Evolutionary conservation across 1,140 invertebrate genomes (phyloP).

Genomic region (Battus philenor): DNA sequence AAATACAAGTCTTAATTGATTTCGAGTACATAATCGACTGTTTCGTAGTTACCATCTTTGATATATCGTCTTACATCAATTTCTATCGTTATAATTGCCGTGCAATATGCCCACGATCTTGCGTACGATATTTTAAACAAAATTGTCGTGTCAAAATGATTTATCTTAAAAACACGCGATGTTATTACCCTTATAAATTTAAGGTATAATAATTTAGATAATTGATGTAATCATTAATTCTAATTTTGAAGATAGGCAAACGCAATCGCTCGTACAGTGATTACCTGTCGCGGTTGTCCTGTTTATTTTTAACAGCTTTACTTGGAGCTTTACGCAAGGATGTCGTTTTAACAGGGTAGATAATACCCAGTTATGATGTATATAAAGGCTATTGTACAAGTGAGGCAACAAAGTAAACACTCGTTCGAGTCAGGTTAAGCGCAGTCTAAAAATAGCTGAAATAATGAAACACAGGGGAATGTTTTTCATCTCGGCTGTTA

Average conservation of each 20-base stretch:
- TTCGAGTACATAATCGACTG: slow-evolving; percentile 49
- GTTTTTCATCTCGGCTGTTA: slow-evolving; percentile 71
- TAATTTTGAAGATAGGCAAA: no score
- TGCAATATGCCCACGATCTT: slow-evolving; percentile 31
- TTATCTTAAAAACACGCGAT: slow-evolving; percentile 19
- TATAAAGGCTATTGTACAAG: slow-evolving; percentile 64
- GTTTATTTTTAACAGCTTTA: no score
- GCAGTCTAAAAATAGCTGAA: slow-evolving; percentile 69
- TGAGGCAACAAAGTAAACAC: slow-evolving; percentile 63
- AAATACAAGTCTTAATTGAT: slow-evolving; percentile 70
- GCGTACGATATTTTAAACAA: slow-evolving; percentile 33
- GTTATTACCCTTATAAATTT: slow-evolving; percentile 15
- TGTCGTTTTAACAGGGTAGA: no score
- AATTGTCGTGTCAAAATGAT: slow-evolving; percentile 44
- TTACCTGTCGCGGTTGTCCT: no score
- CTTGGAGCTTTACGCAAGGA: no score
- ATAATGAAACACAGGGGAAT: slow-evolving; percentile 73
- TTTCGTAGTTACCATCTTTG: slow-evolving; percentile 51
- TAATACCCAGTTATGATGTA: slow-evolving; percentile 30
- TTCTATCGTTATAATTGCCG: slow-evolving; percentile 49
- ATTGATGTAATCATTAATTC: no score
- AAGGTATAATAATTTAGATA: no score
- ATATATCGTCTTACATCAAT: slow-evolving; percentile 58
- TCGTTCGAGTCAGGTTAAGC: slow-evolving; percentile 65
- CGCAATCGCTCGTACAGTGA: no score